Evolutionary conservation across 2,797 vertebrate species (phyloP), one percentile per base, ranked within the genome.

Genomic region (Phalloptychus januarius): DNA sequence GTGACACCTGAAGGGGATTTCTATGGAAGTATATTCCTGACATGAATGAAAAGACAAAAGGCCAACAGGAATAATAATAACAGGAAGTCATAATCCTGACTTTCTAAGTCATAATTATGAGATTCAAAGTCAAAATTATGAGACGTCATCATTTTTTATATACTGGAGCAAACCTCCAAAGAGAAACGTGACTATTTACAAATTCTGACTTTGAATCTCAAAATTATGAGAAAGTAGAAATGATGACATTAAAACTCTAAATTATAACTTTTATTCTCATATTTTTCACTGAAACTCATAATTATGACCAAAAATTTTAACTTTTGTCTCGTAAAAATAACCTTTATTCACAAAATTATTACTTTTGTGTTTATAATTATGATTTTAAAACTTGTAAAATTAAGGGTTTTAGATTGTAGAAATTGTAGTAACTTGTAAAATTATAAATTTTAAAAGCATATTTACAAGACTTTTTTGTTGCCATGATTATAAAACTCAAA

Each of bases 1-100:
- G 86, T 93, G 52, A 54, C 52, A n/a, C 52, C 11, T 25, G 25
- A 54, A n/a, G n/a, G 25, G 52, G 52, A n/a, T 12, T 25, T 1
- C 7, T 12, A 54, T 50, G 20, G 48, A 50, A 50, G 20, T 20
- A 20, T 20, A 50, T 50, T 20, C 48, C 3, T 50, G 4, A 7
- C 52, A 54, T n/a, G 23, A 54, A 54, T 25, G 10, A 54, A n/a
- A 54, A n/a, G 1, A n/a, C 10, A n/a, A 54, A n/a, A n/a, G 25
- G 25, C 25, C 23, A 1, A 2, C 48, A 50, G 20, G 10, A n/a
- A n/a, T n/a, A n/a, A n/a, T n/a, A n/a, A n/a, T n/a, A 42, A 42
- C 40, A 4, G 7, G 20, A 50, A 23, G 48, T 50, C 48, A 23
- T 46, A 16, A 46, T 46, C 16, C 16, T 13, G 15, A 16, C 13